Conservation (phyloP, 2,113 vertebrate genomes). For the Eira barbara region DNA sequence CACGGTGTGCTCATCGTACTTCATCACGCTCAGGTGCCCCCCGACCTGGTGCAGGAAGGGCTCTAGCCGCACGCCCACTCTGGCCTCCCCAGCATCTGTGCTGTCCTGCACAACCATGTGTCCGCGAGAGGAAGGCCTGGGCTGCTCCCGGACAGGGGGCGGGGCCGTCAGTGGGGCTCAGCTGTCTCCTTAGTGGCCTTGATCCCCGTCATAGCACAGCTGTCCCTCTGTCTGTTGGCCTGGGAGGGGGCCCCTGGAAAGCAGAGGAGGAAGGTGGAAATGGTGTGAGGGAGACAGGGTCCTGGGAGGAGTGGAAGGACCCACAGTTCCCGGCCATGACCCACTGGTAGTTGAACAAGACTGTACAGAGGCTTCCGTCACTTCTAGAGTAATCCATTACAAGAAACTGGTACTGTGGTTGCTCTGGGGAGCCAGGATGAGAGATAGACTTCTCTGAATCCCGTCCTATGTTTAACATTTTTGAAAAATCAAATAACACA, state of each 20-base stretch:
- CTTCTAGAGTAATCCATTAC: background rate
- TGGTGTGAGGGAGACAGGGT: background rate
- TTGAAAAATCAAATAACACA: background rate
- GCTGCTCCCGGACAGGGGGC: background rate
- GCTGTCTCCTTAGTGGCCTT: background rate
- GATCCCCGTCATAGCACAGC: background rate
- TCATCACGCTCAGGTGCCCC: conserved; percentile 84
- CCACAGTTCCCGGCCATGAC: background rate
- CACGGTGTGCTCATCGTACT: conserved; percentile 81
- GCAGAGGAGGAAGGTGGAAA: background rate
- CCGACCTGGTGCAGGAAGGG: conserved; percentile 87
- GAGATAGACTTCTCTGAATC: background rate
- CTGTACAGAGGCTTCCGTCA: fast-evolving
- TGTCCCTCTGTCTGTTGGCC: background rate
- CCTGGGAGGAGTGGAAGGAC: fast-evolving
- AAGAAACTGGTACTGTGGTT: background rate
- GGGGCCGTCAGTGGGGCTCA: background rate
- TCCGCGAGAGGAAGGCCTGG: fast-evolving
- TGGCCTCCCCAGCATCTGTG: background rate
- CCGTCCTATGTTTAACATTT: background rate
- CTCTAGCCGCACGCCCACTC: conserved; percentile 74
- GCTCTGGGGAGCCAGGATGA: background rate
- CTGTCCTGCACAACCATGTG: conserved; percentile 82
- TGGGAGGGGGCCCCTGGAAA: background rate
- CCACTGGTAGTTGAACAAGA: background rate